phyloP scores from a whole-genome alignment of 2,888 invertebrate genomes.

The Pyrgus malvae region DNA sequence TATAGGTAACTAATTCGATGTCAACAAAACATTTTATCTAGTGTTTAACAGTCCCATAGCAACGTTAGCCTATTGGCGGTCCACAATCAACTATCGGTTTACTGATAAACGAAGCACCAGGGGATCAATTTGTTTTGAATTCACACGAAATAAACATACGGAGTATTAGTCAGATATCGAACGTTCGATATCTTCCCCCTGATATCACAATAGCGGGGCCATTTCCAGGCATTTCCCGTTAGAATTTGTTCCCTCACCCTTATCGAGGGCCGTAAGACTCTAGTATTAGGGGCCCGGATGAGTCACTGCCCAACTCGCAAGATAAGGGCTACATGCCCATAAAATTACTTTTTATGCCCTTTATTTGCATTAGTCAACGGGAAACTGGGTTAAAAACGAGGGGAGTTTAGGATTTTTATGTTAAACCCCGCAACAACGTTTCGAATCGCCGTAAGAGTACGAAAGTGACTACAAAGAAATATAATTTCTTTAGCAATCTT shows the following conservation, averaged over 20 bases:
- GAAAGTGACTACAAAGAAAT: too few species aligned
- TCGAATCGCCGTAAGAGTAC: too few species aligned
- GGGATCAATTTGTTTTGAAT: constrained; percentile 22
- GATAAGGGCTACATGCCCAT: constrained; percentile 19
- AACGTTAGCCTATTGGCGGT: constrained; percentile 5
- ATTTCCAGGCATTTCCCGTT: constrained; percentile 72
- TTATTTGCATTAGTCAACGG: constrained; percentile 15
- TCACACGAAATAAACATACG: constrained; percentile 24
- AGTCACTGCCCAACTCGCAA: constrained; percentile 19
- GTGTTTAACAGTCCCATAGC: constrained; percentile 8
- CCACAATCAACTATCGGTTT: constrained; percentile 20
- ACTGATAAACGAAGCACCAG: constrained; percentile 11
- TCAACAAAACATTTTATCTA: constrained; percentile 10
- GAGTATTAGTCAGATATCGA: constrained; percentile 47
- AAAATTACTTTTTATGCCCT: constrained; percentile 28
- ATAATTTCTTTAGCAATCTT: too few species aligned
- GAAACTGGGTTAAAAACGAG: not conserved
- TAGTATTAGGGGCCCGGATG: constrained; percentile 18
- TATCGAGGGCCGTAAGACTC: constrained; percentile 49
- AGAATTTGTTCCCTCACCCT: constrained; percentile 66
- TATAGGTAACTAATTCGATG: too few species aligned
- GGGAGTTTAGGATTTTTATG: too few species aligned
- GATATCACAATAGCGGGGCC: constrained; percentile 68
- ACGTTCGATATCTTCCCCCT: constrained; percentile 62
- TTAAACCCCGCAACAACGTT: too few species aligned